phyloP scores from a whole-genome alignment of 2,113 vertebrate species.

The Lampris megalopsis region DNA sequence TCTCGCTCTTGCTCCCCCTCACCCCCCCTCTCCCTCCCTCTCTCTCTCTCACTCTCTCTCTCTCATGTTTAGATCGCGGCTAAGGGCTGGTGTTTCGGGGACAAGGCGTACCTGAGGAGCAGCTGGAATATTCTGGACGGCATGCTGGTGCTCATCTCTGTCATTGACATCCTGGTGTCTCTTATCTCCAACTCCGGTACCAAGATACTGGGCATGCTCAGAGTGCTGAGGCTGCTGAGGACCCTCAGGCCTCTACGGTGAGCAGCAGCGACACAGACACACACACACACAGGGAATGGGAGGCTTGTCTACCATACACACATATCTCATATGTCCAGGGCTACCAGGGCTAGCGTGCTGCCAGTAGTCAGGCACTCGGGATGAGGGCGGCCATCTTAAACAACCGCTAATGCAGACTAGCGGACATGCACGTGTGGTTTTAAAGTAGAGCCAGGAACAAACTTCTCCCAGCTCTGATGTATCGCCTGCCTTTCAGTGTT shows the following conservation, averaged over 20 bases:
- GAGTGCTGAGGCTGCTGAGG: slow-evolving; percentile 92
- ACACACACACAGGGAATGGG: background rate
- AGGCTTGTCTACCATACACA: background rate
- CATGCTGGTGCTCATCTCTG: slow-evolving; percentile 95
- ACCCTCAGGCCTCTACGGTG: slow-evolving; percentile 94
- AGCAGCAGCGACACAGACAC: background rate
- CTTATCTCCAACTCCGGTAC: slow-evolving; percentile 94
- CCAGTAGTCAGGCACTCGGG: background rate
- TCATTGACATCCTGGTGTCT: slow-evolving; percentile 95
- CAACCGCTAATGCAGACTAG: no score
- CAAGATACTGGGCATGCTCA: slow-evolving; percentile 96
- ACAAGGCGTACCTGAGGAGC: slow-evolving; percentile 94
- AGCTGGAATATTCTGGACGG: slow-evolving; percentile 98
- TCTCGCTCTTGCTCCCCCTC: no score
- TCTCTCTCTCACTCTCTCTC: background rate
- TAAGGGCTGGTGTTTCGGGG: slow-evolving; percentile 92
- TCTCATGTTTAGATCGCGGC: slow-evolving; percentile 89
- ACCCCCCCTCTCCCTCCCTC: background rate
- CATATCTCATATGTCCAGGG: background rate
- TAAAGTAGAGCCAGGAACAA: no score
- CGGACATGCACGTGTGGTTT: no score
- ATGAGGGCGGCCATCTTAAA: no score
- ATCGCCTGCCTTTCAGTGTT: background rate
- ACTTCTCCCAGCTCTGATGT: no score
- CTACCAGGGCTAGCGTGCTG: no score